Conservation (phyloP, 2,888 invertebrate genomes). For the Gisinianus flammeolus region DNA sequence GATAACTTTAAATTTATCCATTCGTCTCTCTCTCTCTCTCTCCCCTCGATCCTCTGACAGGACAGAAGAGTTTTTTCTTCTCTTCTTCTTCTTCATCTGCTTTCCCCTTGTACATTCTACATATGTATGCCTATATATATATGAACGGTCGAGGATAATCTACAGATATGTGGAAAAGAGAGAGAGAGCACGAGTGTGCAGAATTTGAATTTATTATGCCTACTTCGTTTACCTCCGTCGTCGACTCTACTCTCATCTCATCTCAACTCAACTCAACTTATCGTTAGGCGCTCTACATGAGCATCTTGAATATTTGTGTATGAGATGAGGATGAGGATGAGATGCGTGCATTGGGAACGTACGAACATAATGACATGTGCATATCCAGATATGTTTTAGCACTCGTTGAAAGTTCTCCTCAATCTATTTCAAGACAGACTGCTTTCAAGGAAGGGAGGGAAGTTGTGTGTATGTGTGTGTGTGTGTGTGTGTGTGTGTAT, state of each 20-base stretch:
- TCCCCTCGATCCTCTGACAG: conserved; percentile 26
- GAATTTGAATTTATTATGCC: conserved; percentile 29
- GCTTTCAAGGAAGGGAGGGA: background rate
- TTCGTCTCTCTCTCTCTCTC: conserved; percentile 15
- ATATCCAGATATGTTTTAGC: too few relatives aligned
- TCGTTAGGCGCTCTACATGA: too few relatives aligned
- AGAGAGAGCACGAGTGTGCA: conserved; percentile 13
- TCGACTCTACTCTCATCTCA: background rate
- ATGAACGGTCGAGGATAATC: background rate
- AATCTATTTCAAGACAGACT: too few relatives aligned
- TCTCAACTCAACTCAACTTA: too few relatives aligned
- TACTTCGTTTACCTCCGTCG: background rate
- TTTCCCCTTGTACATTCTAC: background rate
- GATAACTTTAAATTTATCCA: conserved; percentile 38
- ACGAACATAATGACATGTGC: too few relatives aligned
- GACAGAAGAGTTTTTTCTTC: conserved; percentile 1
- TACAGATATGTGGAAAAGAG: background rate
- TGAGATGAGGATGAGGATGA: too few relatives aligned
- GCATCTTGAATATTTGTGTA: too few relatives aligned
- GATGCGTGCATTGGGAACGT: too few relatives aligned
- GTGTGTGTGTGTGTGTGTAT: background rate
- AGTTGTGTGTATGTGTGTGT: background rate
- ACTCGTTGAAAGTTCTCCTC: too few relatives aligned
- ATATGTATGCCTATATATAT: background rate
- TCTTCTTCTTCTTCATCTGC: background rate